Evolutionary conservation across 2,797 vertebrate species (phyloP).

Genomic region (Halcyon smyrnensis): DNA sequence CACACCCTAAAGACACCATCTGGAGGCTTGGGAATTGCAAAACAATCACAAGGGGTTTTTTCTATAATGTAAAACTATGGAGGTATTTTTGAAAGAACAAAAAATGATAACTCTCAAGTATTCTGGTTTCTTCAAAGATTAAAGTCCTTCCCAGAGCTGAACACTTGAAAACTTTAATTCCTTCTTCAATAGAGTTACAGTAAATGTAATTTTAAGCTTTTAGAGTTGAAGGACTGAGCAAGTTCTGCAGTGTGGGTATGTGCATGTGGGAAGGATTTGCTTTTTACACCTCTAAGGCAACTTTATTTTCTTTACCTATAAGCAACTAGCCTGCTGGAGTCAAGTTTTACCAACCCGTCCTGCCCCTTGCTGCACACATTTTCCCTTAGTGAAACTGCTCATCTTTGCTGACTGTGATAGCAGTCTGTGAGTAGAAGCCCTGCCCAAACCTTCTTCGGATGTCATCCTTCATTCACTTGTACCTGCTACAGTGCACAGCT

Average conservation of each 20-base stretch:
- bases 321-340: background rate
- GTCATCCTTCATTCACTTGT: background rate
- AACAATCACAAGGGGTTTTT: background rate
- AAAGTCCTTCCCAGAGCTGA: background rate
- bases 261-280: background rate
- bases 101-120: background rate
- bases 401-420: background rate
- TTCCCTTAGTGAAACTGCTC: background rate
- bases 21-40: background rate
- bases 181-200: background rate
- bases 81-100: background rate
- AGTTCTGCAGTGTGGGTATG: fast-evolving
- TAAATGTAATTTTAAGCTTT: background rate
- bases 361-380: background rate
- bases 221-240: background rate
- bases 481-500: background rate
- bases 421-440: background rate
- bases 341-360: background rate
- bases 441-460: background rate
- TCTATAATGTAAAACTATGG: background rate
- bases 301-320: background rate
- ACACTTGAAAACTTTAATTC: background rate
- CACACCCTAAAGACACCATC: fast-evolving
- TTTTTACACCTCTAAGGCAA: background rate
- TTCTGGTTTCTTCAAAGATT: background rate